Percentiles rank a stretch among this genome's conserved stretches.
phyloP scores from a whole-genome alignment of 2,113 vertebrate species.

The Murina feae region DNA sequence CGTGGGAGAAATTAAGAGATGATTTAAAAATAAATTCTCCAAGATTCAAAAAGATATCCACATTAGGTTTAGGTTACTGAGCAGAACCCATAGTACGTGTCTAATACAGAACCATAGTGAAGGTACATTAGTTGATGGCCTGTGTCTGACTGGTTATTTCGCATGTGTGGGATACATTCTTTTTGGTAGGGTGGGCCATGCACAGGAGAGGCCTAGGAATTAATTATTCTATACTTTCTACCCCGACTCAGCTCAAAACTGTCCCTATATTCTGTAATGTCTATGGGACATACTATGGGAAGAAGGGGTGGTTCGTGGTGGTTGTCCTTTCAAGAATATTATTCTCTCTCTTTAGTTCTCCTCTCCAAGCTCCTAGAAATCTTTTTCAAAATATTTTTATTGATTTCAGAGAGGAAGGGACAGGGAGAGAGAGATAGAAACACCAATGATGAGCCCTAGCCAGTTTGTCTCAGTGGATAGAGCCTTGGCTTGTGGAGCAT shows the following conservation, averaged over 20 bases:
- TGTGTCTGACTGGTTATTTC: background rate
- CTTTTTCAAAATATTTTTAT: background rate
- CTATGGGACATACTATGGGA: background rate
- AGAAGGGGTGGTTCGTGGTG: background rate
- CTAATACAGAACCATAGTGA: background rate
- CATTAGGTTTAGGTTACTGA: conserved; percentile 13
- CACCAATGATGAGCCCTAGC: no score
- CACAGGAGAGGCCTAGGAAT: background rate
- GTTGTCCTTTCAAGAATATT: background rate
- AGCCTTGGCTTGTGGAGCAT: no score
- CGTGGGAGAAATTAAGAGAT: background rate
- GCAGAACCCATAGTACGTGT: background rate
- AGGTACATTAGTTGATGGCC: background rate
- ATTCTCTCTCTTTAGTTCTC: background rate
- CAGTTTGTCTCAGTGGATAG: no score
- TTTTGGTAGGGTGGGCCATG: background rate
- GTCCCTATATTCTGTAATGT: background rate
- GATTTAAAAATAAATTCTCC: conserved; percentile 40
- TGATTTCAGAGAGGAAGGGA: no score
- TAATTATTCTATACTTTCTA: conserved; percentile 12
- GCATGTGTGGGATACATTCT: background rate
- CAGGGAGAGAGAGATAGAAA: no score
- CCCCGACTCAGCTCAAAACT: background rate
- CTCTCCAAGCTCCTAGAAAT: background rate
- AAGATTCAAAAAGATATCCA: background rate